Base-by-base conservation (phyloP, 2,113 vertebrate genomes). In the Pluvialis apricaria region DNA sequence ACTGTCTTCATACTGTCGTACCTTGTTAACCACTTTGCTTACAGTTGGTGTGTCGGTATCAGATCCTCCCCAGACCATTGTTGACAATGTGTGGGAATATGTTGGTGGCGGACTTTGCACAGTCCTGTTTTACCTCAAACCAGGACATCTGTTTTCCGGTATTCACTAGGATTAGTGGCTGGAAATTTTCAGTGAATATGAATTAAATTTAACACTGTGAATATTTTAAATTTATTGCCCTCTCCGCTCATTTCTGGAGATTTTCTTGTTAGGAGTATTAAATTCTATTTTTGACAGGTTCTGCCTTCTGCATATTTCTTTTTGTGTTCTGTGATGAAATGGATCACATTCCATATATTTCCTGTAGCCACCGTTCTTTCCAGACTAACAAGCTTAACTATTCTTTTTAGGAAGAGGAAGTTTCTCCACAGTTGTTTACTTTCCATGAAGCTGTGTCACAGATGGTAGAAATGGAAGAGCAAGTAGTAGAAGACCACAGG, bases 391-490 rank as follows among this genome's bases (percentile, higher is more conserved):
- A 45, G 12, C 3, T 54, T 90, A 82, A 51, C 68, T 94, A 7
- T 61, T 97, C 31, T 94, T 95, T 96, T 69, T 95, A 99, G 99
- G 99, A 99, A 93, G 99, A 99, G 80, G 99, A 99, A 82, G 99
- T 99, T 91, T 99, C 99, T 72, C 99, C 99, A 0, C 99, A 99
- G 75, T 97, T 99, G 96, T 99, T 99, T 92, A 99, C 98, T 94
- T 99, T 99, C 96, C 99, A 99, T 9, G 99, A 99, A 98, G 99
- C 99, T 28, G 99, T 99, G 34, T 99, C 99, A 68, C 99, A 99
- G 92, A 99, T 99, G 98, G 99, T 99, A 64, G 99, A 99, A 98
- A 99, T 99, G 99, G 99, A 99, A 97, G 99, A 99, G 83, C 99
- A 99, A 97, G 99, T 99, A 62, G 98, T 99, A 96, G 99, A 99